Base-by-base conservation (phyloP, 2,797 vertebrate species). In the Peromyscus attwateri region DNA sequence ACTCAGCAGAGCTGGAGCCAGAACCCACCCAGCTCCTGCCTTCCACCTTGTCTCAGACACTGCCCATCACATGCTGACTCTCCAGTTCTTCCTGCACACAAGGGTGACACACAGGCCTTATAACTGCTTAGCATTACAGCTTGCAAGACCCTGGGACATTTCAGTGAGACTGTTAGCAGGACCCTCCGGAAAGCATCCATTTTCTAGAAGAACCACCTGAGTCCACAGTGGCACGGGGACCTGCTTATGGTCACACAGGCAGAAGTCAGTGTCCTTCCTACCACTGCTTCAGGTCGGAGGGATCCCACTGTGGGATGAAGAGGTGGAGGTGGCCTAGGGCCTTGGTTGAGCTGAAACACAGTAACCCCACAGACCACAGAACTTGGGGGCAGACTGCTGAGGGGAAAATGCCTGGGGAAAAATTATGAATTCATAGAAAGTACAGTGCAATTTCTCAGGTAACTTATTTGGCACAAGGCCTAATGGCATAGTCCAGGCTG, bases 291-390 rank as follows among this genome's bases (percentile, higher is more conserved):
- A 94, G 64, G 29, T 16, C 6, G 13, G 37, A 93, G 60, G 40
- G 19, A 23, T n/a, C 49, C 43, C 23, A 11, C 3, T 9, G 0
- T 0, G 0, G 8, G 29, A 25, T 4, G 52, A 73, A 75, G 82
- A 55, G 37, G 60, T 12, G 13, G 13, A 31, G 37, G 0, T 25
- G 37, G 43, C 43, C 43, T 52, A 17, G 0, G 31, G 49, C 31
- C 34, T 21, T 23, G 1, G 46, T 49, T 16, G 34, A 57, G 3
- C 0, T 64, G 49, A 43, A n/a, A 43, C 11, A 52, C 27, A 29
- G 83, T 23, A 31, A 60, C 29, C 71, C 52, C 6, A 3, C 46
- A 62, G 21, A 87, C 25, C n/a, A 21, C 2, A 31, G 43, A 64
- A 10, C 25, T 3, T 34, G 37, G 40, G 16, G 49, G 49, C 11